phyloP scores from a whole-genome alignment of 1,140 invertebrate genomes.

The Oscheius sp. region DNA sequence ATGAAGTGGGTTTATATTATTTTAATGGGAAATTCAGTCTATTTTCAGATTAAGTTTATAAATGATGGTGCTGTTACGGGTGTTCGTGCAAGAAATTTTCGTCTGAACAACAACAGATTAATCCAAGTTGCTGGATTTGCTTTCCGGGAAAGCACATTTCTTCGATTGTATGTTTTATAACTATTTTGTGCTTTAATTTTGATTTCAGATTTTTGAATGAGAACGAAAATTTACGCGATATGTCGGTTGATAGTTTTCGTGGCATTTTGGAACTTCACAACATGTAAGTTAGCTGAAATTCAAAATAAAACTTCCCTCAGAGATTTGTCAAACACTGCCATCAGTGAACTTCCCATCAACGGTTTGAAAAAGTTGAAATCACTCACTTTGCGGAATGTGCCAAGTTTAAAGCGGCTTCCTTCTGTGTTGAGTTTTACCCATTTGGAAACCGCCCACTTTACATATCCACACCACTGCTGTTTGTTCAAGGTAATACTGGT shows the following conservation, averaged over 20 bases:
- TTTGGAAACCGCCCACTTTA: conserved; percentile 69
- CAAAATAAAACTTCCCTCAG: conserved; percentile 62
- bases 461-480: conserved; percentile 84
- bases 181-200: background rate
- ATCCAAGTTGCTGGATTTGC: conserved; percentile 20
- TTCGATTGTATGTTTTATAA: conserved; percentile 6
- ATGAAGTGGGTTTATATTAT: conserved; percentile 11
- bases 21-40: background rate
- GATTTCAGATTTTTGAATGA: conserved; percentile 70
- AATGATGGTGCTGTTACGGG: background rate
- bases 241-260: conserved; percentile 71
- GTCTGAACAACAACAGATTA: conserved; percentile 12
- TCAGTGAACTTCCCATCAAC: conserved; percentile 71
- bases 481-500: conserved; percentile 69
- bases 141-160: conserved; percentile 23
- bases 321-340: conserved; percentile 74
- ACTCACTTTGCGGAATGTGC: conserved; percentile 72
- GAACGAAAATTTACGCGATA: conserved; percentile 67
- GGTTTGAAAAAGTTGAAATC: conserved; percentile 73
- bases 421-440: conserved; percentile 68
- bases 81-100: conserved; percentile 22
- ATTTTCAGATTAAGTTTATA: conserved; percentile 21
- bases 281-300: conserved; percentile 66
- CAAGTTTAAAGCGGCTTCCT: conserved; percentile 75
- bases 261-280: conserved; percentile 68